Evolutionary conservation across 2,113 vertebrate genomes (phyloP).

Genomic region (Oxyruncus cristatus): DNA sequence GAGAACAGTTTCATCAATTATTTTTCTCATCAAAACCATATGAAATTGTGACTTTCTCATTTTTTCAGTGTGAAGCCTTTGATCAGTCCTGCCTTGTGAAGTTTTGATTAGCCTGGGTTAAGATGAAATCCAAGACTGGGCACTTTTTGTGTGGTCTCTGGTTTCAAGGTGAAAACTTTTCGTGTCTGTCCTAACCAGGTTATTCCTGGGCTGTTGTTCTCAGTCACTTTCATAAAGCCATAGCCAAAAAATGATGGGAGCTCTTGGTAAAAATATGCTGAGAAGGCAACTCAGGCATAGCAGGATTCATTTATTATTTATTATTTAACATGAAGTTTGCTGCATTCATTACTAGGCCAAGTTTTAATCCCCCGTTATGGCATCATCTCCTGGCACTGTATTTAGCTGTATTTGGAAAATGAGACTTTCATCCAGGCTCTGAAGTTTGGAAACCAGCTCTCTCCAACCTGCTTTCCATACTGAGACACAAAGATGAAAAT

Average conservation of each 20-base stretch:
- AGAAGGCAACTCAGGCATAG: neutral
- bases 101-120: neutral
- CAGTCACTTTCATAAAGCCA: neutral
- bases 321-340: neutral
- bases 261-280: neutral
- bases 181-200: neutral
- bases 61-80: neutral
- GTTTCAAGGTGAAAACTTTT: neutral
- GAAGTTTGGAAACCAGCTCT: neutral
- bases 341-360: neutral
- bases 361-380: neutral
- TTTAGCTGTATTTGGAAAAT: neutral
- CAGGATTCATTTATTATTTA: neutral
- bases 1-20: constrained; percentile 4
- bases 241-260: neutral
- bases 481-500: constrained; percentile 1
- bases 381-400: neutral
- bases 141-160: neutral
- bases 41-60: constrained; percentile 12
- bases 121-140: neutral
- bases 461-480: neutral
- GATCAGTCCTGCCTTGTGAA: constrained; percentile 3
- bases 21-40: constrained; percentile 44
- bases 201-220: neutral
- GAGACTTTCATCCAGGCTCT: neutral